Percentiles rank a stretch among this genome's conserved stretches.
Evolutionary conservation across 2,797 vertebrate species (phyloP).

Genomic region (Cephalopachus bancanus): DNA sequence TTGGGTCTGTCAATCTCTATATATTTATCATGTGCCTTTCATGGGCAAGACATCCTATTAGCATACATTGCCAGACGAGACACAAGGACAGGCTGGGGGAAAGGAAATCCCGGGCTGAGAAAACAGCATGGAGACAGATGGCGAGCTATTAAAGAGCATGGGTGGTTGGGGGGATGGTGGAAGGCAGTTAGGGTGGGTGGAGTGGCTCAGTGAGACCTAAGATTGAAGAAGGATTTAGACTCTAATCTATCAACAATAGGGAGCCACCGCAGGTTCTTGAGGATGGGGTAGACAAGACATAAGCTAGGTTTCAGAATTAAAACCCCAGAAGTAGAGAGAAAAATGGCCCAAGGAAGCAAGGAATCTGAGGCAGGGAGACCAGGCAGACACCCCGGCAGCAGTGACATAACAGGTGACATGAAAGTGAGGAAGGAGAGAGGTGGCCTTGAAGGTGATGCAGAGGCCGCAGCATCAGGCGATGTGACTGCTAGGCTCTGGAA

Average conservation of each 20-base stretch:
- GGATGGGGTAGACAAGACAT: background rate
- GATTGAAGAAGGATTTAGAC: background rate
- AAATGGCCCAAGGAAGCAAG: background rate
- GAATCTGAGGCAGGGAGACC: background rate
- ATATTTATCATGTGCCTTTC: slow-evolving; percentile 67
- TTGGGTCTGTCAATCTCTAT: slow-evolving; percentile 21
- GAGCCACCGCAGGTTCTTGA: background rate
- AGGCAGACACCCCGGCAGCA: background rate
- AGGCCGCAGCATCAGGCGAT: background rate
- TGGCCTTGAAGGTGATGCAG: background rate
- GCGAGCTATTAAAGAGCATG: background rate
- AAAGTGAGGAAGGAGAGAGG: too few relatives aligned
- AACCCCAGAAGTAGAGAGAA: background rate
- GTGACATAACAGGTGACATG: background rate
- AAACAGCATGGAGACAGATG: slow-evolving; percentile 18
- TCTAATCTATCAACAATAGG: background rate
- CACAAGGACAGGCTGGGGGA: background rate
- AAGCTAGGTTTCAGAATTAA: background rate
- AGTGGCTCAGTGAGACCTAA: background rate
- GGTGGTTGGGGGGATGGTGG: background rate
- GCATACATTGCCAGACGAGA: slow-evolving; percentile 64
- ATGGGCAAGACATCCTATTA: slow-evolving; percentile 49
- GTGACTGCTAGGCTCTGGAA: background rate
- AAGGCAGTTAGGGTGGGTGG: background rate
- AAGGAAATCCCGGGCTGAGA: slow-evolving; percentile 23